These are phyloP conservation scores for Tetrao urogallus DNA, from an alignment of 2,113 vertebrate genomes.

Conservation along the genomic window DNA sequence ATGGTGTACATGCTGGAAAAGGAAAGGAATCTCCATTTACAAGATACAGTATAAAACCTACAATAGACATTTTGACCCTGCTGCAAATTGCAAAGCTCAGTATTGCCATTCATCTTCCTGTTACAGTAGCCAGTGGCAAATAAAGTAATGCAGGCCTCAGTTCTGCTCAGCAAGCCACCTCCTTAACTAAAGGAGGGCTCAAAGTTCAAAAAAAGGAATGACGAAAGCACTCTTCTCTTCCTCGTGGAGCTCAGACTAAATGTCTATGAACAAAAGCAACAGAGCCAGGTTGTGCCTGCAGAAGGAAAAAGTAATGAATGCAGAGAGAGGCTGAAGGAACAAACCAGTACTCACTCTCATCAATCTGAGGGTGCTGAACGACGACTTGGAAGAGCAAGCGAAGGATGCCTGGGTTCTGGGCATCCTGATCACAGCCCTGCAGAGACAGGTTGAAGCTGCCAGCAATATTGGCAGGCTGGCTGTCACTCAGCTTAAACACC, in stretches of 20 bases:
- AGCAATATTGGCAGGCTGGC: conserved; percentile 83
- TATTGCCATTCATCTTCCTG: accelerated
- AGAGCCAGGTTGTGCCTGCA: not conserved
- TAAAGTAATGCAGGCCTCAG: not conserved
- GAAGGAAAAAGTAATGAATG: not conserved
- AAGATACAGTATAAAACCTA: not conserved
- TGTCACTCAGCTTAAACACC: conserved; percentile 72
- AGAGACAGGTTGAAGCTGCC: conserved; percentile 88
- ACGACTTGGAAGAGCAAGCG: conserved; percentile 82
- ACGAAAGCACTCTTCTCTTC: not conserved
- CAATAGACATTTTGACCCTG: not conserved
- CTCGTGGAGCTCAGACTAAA: not conserved
- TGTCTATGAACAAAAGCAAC: not conserved
- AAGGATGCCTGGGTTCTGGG: conserved; percentile 73
- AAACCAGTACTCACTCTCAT: conserved; percentile 75
- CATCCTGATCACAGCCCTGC: conserved; percentile 86
- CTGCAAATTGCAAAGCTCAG: not conserved
- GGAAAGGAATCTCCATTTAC: not conserved
- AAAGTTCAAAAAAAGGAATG: not conserved
- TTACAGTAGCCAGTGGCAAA: accelerated
- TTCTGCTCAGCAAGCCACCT: not conserved
- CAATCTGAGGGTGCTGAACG: conserved; percentile 68
- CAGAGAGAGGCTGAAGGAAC: not conserved
- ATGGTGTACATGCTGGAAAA: not conserved
- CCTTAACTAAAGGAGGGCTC: not conserved